phyloP scores from a whole-genome alignment of 2,888 invertebrate genomes.

The Sinelater perroti region DNA sequence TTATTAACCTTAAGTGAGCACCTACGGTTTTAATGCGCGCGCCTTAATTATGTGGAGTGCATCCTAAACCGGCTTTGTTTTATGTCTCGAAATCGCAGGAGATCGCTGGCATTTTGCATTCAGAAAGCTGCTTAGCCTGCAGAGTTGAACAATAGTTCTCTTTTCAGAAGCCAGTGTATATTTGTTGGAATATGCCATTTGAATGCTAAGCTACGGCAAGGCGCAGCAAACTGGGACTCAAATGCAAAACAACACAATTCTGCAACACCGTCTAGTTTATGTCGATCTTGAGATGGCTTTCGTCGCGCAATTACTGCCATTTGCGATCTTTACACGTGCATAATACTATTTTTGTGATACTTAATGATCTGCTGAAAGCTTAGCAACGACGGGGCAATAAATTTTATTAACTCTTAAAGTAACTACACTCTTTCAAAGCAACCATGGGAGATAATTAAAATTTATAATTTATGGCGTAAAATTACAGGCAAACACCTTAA shows the following conservation, averaged over 20 bases:
- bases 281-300: conserved; percentile 23
- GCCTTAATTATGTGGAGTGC: conserved; percentile 35
- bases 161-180: conserved; percentile 28
- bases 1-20: conserved; percentile 27
- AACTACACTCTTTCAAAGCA: too few relatives aligned
- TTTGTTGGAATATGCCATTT: conserved; percentile 36
- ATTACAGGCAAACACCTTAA: too few relatives aligned
- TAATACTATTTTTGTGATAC: too few relatives aligned
- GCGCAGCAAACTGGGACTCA: conserved; percentile 29
- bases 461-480: too few relatives aligned
- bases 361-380: too few relatives aligned
- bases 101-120: conserved; percentile 22
- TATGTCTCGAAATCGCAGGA: conserved; percentile 20
- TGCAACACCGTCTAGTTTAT: conserved; percentile 32
- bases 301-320: conserved; percentile 13
- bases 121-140: conserved; percentile 22
- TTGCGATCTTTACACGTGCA: background rate
- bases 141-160: conserved; percentile 30
- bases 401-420: too few relatives aligned
- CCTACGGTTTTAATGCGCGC: conserved; percentile 11
- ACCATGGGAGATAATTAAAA: too few relatives aligned
- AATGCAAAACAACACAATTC: conserved; percentile 43
- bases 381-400: too few relatives aligned
- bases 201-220: conserved; percentile 39
- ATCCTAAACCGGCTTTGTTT: conserved; percentile 26